Base-by-base conservation (phyloP, 2,797 vertebrate species). In the Gadopsis bispinosus region DNA sequence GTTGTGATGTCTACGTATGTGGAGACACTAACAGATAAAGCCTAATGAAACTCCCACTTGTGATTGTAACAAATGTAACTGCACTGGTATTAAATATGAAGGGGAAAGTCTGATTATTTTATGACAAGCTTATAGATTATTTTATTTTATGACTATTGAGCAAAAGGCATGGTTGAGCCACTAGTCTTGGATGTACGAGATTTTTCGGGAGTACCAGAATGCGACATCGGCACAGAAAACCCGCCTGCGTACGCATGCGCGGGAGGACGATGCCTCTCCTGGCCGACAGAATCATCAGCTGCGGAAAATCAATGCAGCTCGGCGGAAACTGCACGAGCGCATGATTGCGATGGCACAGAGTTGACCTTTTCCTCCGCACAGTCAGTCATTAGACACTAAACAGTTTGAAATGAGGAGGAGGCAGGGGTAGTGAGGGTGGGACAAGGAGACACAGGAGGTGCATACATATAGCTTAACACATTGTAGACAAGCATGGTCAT, bases 171-270 rank as follows among this genome's bases (percentile, higher is more conserved):
- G 1, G 16, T 13, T 35, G 29, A 58, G 1, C 1, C 0, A 11
- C 0, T 0, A 9, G 0, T 0, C 0, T 60, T 11, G 37, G 1
- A 69, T 69, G 5, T 47, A 59, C 77, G 71, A 87, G 67, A 4
- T 77, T 48, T 75, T 5, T 39, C 1, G 70, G 26, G 50, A 60
- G 73, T 31, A 73, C 67, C 0, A 55, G 69, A 87, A 90, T 26
- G 70, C 64, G 1, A 39, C 84, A 84, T n/a, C 47, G 56, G 45
- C 26, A 48, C 5, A 0, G 20, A 74, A 68, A 55, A 45, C 77
- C 88, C 91, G 83, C 93, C 91, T 80, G 60, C 39, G 7, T 7
- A 72, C 91, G 94, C 94, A 94, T 94, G 95, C 94, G 94, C 91
- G 74, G 13, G 1, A 47, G 20, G 16, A 31, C 12, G 43, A n/a